Conservation (phyloP, 2,113 vertebrate species). For the Catharus fuscescens region DNA sequence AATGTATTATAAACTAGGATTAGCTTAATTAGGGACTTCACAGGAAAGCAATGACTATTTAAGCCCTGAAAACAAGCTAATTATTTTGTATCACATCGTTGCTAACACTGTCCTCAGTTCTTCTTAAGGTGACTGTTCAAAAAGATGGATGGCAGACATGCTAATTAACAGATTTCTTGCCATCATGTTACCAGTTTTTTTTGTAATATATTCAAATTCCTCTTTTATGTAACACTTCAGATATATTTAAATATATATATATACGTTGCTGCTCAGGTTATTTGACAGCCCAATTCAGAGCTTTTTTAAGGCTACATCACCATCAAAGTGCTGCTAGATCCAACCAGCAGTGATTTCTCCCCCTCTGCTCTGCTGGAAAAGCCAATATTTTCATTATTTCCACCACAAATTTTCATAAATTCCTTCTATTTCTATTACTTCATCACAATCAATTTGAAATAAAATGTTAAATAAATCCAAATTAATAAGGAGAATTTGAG, state of each 20-base stretch:
- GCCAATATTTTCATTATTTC: background rate
- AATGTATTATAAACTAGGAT: slow-evolving; percentile 62
- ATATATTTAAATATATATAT: background rate
- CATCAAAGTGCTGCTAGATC: background rate
- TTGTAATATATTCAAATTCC: background rate
- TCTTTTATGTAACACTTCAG: slow-evolving; percentile 16
- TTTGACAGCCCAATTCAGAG: background rate
- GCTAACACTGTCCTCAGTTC: background rate
- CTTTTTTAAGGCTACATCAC: background rate
- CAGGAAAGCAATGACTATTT: slow-evolving; percentile 63
- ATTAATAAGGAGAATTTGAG: background rate
- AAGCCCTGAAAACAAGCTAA: slow-evolving; percentile 70
- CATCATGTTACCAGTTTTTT: background rate
- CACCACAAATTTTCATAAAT: background rate
- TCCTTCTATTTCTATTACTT: background rate
- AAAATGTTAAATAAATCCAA: background rate
- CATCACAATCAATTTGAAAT: background rate
- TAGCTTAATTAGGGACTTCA: slow-evolving; percentile 70
- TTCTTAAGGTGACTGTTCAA: slow-evolving; percentile 12
- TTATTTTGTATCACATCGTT: slow-evolving; percentile 61
- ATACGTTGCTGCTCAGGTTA: background rate
- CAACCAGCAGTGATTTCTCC: background rate
- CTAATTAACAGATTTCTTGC: slow-evolving; percentile 40
- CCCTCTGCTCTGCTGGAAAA: background rate
- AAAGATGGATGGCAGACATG: slow-evolving; percentile 1